phyloP scores from a whole-genome alignment of 2,888 invertebrate species.

The Artemia sinica region DNA sequence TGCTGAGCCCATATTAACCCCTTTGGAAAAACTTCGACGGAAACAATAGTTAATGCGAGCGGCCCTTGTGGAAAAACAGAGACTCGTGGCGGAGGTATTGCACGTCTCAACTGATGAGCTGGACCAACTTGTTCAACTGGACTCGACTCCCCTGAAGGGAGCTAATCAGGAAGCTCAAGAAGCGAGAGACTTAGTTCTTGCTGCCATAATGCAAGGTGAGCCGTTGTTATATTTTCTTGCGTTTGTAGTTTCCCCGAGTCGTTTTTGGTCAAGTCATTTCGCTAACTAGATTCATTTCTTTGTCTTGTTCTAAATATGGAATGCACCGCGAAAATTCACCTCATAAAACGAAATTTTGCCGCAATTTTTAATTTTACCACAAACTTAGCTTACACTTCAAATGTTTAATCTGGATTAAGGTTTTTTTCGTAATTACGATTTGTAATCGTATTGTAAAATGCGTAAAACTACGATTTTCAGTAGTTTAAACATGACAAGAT shows the following conservation, averaged over 20 bases:
- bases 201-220: constrained; percentile 49
- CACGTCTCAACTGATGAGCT: constrained; percentile 53
- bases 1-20: constrained; percentile 57
- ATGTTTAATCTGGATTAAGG: too few relatives aligned
- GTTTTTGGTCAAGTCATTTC: too few relatives aligned
- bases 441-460: too few relatives aligned
- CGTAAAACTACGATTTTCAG: too few relatives aligned
- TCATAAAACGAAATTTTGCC: too few relatives aligned
- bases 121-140: constrained; percentile 47
- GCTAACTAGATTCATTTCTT: too few relatives aligned
- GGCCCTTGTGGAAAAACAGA: constrained; percentile 52
- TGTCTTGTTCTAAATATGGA: too few relatives aligned
- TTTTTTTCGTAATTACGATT: too few relatives aligned
- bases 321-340: too few relatives aligned
- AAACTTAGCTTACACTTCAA: too few relatives aligned
- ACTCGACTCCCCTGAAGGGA: constrained; percentile 30
- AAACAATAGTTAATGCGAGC: constrained; percentile 51
- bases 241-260: not conserved
- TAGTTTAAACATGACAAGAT: too few relatives aligned
- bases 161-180: constrained; percentile 38
- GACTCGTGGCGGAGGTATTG: constrained; percentile 54
- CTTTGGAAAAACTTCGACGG: constrained; percentile 53
- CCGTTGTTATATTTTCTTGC: constrained; percentile 23
- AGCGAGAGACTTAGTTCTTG: constrained; percentile 48
- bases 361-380: too few relatives aligned